These are phyloP conservation scores for Ips typographus DNA, from an alignment of 1,140 invertebrate species.

Conservation along the genomic window DNA sequence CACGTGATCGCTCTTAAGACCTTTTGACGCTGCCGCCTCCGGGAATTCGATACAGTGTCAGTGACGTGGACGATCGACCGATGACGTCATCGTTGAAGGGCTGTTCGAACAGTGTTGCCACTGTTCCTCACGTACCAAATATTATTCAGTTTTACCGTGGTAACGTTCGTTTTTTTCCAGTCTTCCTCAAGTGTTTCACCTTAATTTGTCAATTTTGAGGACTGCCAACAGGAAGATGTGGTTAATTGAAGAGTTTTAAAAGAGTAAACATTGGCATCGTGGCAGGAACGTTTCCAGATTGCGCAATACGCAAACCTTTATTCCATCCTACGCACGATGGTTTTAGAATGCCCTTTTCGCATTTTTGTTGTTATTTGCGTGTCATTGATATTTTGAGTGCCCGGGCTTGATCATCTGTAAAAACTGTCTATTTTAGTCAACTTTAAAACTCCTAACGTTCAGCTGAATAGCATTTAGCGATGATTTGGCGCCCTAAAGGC, in stretches of 20 bases:
- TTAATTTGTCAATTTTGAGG: too few species aligned
- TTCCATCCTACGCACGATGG: conserved; percentile 29
- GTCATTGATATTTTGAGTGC: conserved; percentile 20
- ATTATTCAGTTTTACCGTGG: too few species aligned
- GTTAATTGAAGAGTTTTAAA: too few species aligned
- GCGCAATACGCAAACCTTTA: conserved; percentile 26
- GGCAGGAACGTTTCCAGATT: conserved; percentile 10
- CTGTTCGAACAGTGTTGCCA: conserved; percentile 11
- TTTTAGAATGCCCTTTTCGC: conserved; percentile 32
- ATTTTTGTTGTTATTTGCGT: conserved; percentile 17
- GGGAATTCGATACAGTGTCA: background rate
- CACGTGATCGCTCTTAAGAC: conserved; percentile 9
- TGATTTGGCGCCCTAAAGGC: conserved; percentile 30
- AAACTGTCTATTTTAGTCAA: conserved; percentile 2
- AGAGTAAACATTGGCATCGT: background rate
- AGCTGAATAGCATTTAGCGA: conserved; percentile 1
- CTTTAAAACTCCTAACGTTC: background rate
- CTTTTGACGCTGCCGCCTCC: background rate
- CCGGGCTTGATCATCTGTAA: background rate
- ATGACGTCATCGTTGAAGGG: conserved; percentile 35
- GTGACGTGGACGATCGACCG: conserved; percentile 38
- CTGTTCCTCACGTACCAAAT: too few species aligned
- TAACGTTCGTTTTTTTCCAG: too few species aligned
- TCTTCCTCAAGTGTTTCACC: too few species aligned
- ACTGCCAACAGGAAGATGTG: too few species aligned